Base-by-base conservation (phyloP, 2,113 vertebrate genomes). In the Climacteris rufus region DNA sequence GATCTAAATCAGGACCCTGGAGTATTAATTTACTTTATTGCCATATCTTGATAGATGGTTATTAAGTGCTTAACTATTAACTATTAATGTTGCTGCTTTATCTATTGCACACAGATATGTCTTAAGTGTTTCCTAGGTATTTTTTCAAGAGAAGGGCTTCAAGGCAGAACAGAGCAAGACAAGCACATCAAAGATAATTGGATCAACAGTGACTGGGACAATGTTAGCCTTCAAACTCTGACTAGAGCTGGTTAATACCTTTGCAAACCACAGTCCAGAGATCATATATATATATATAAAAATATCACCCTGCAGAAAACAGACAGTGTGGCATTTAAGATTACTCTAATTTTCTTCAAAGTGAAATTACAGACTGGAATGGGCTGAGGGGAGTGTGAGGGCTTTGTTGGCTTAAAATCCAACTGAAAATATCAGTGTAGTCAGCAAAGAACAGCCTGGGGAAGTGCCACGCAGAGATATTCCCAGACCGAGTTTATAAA, bases 81-180 rank as follows among this genome's bases (percentile, higher is more conserved):
- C 63, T 92, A 89, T 94, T 94, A 63, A 93, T 94, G 85, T 49
- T 86, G 39, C 24, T 88, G 35, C 56, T 93, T 96, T 91, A 95
- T 95, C 96, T 88, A 78, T 86, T 70, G 40, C 37, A 35, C 24
- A 49, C 59, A 63, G 54, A 40, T 82, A 39, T 16, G 7, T 53
- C 47, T 84, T 70, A 47, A 47, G 8, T 19, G 33, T 79, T 93
- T 59, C 77, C 30, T 60, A 80, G 20, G 59, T 79, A 20, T 94
- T 87, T 92, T 71, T 93, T 71, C 27, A 63, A 35, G 71, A 86
- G 70, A 87, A 91, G 11, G 49, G 47, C 42, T 85, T 77, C n/a
- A 93, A 94, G 61, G 50, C 70, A 78, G 95, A 91, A 63, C 21
- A 86, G 9, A 93, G 52, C 52, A 94, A 94, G 44, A 60, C 39